Conservation (phyloP, 2,888 invertebrate genomes). For the Sycophila texana region DNA sequence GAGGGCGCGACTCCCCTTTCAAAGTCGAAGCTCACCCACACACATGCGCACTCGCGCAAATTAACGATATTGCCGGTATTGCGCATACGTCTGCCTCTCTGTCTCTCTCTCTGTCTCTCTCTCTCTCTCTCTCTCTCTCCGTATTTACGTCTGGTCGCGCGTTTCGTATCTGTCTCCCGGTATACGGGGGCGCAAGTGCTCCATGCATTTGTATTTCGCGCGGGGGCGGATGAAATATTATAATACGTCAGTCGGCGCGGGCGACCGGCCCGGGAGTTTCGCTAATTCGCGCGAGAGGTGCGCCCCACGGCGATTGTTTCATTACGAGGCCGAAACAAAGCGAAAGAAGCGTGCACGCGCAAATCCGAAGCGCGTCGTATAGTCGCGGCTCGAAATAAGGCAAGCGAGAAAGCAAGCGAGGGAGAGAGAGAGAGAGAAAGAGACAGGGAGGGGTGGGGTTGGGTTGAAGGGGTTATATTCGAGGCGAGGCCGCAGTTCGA, state of each 20-base stretch:
- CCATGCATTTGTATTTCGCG: too few species aligned
- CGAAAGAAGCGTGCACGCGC: neutral
- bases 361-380: too few species aligned
- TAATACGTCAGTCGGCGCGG: slow-evolving; percentile 11
- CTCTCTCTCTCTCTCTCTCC: too few species aligned
- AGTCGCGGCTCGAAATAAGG: slow-evolving; percentile 13
- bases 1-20: slow-evolving; percentile 66
- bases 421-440: neutral
- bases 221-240: slow-evolving; percentile 25
- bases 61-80: slow-evolving; percentile 73
- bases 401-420: neutral
- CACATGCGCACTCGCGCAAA: slow-evolving; percentile 61
- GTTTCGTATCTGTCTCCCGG: slow-evolving; percentile 4
- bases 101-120: too few species aligned
- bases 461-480: slow-evolving; percentile 42
- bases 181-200: neutral
- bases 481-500: slow-evolving; percentile 59
- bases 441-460: neutral
- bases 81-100: neutral
- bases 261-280: slow-evolving; percentile 19
- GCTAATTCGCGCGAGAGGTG: neutral
- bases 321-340: slow-evolving; percentile 7
- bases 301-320: slow-evolving; percentile 42
- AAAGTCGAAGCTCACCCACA: slow-evolving; percentile 65
- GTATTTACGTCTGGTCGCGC: slow-evolving; percentile 15